Conservation (phyloP, 2,113 vertebrate species). For the Columba janthina region DNA sequence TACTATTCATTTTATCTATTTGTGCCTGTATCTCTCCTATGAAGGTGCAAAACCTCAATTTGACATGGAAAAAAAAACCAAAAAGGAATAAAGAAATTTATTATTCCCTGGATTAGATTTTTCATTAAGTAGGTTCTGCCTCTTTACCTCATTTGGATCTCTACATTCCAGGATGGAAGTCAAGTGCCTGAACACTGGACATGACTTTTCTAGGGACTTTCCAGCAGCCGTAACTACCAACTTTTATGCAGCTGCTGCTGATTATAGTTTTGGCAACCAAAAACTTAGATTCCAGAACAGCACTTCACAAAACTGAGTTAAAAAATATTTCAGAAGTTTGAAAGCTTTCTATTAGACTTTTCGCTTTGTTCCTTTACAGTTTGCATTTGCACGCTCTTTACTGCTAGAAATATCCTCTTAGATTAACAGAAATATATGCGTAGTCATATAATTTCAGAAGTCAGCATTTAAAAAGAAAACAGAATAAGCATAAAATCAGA, state of each 20-base stretch:
- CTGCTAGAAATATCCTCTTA: neutral
- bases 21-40: neutral
- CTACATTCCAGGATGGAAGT: fast-evolving
- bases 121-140: neutral
- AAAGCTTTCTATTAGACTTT: neutral
- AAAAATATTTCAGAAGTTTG: neutral
- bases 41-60: neutral
- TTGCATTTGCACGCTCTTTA: neutral
- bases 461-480: neutral
- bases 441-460: neutral
- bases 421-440: neutral
- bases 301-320: neutral
- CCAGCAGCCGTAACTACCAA: neutral
- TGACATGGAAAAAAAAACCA: neutral
- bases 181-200: neutral
- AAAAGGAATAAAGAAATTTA: neutral
- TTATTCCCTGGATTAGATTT: neutral
- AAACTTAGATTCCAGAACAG: neutral
- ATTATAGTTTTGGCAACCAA: neutral
- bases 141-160: neutral
- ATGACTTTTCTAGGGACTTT: neutral
- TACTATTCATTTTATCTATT: neutral
- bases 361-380: neutral
- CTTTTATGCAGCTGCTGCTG: neutral
- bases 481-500: neutral